Conservation (phyloP, 2,113 vertebrate species). For the Orientallactaga bullata region DNA sequence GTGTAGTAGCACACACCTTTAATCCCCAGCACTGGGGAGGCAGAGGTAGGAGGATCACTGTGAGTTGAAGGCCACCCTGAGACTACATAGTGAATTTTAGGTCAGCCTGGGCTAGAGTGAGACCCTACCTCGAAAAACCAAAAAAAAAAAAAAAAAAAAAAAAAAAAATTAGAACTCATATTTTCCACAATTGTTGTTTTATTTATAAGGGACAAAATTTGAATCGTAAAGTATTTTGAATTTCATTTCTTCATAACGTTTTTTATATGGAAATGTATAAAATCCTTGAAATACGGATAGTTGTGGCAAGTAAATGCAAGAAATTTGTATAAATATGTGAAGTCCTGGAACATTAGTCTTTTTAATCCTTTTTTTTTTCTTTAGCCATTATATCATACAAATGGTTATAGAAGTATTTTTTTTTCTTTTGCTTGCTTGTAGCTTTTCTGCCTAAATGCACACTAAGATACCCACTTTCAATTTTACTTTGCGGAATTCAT, state of each 20-base stretch:
- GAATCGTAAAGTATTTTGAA: neutral
- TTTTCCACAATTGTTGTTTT: neutral
- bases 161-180: neutral
- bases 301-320: neutral
- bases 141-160: no score
- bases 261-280: neutral
- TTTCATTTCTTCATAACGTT: constrained; percentile 5
- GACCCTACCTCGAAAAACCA: no score
- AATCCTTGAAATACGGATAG: neutral
- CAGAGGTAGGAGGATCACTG: no score
- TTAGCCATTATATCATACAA: neutral
- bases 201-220: neutral
- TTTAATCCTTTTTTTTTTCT: neutral
- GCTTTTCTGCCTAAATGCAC: neutral
- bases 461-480: neutral
- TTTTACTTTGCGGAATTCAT: constrained; percentile 9
- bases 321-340: neutral
- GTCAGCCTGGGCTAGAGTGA: no score
- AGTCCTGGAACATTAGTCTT: neutral
- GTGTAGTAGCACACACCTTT: no score
- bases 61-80: no score
- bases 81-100: no score
- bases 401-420: constrained; percentile 16
- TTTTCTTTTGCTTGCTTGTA: neutral
- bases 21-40: no score